phyloP scores from a whole-genome alignment of 2,888 invertebrate species.

The Argyresthia goedartella region DNA sequence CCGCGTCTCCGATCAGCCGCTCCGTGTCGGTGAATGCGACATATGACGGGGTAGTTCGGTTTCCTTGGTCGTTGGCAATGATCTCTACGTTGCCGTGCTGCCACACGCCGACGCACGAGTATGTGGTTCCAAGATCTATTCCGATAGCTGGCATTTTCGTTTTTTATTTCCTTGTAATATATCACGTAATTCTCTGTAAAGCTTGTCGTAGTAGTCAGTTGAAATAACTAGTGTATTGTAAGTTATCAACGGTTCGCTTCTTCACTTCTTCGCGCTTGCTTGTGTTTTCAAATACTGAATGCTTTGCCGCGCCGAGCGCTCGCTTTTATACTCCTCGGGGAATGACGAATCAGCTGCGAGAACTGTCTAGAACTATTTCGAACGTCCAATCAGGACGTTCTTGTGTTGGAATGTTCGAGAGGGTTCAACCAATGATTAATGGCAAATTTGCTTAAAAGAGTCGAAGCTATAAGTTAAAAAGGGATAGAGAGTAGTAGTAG shows the following conservation, averaged over 20 bases:
- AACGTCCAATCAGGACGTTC: constrained; percentile 27
- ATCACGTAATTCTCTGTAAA: not conserved
- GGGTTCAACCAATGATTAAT: constrained; percentile 11
- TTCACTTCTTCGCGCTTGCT: constrained; percentile 25
- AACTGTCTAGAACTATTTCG: constrained; percentile 31
- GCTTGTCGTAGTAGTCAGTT: not conserved
- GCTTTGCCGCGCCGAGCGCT: constrained; percentile 31
- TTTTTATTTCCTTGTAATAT: constrained; percentile 12
- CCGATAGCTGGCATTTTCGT: constrained; percentile 51
- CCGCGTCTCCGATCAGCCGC: constrained; percentile 76
- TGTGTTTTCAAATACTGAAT: constrained; percentile 39
- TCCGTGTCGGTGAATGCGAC: constrained; percentile 83
- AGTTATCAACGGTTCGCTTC: constrained; percentile 24
- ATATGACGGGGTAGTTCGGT: constrained; percentile 89
- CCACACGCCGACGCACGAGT: constrained; percentile 89
- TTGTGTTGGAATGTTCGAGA: constrained; percentile 29
- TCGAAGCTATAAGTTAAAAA: not conserved
- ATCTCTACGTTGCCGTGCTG: constrained; percentile 86
- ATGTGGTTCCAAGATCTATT: constrained; percentile 86
- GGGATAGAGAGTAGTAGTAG: not conserved
- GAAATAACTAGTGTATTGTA: constrained; percentile 7
- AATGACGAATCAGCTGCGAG: constrained; percentile 30
- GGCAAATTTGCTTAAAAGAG: constrained; percentile 13
- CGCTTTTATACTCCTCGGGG: constrained; percentile 22
- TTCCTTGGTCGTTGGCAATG: constrained; percentile 91